Percentiles rank a stretch among this genome's conserved stretches.
Evolutionary conservation across 2,888 invertebrate species (phyloP).

Genomic region (Luffia ferchaultella): DNA sequence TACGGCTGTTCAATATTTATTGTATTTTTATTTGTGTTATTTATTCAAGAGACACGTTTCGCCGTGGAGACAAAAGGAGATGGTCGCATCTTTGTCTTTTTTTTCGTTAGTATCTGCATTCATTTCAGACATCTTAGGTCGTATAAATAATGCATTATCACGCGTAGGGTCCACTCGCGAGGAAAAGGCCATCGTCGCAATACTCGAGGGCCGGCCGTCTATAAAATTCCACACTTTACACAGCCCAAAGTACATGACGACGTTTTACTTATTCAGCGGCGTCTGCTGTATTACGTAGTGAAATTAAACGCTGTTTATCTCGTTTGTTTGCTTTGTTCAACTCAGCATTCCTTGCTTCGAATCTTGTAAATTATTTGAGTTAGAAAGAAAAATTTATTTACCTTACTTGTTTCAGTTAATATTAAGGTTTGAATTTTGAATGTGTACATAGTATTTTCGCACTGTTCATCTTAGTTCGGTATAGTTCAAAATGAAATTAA

Average conservation of each 20-base stretch:
- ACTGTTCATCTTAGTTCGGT: too few relatives aligned
- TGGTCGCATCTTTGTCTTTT: slow-evolving; percentile 35
- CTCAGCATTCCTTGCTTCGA: too few relatives aligned
- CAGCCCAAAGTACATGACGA: neutral
- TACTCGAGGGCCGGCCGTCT: too few relatives aligned
- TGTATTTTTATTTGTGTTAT: slow-evolving; percentile 59
- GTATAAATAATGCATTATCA: slow-evolving; percentile 65
- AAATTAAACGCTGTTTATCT: too few relatives aligned
- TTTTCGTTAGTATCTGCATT: slow-evolving; percentile 59
- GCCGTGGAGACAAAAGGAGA: slow-evolving; percentile 46
- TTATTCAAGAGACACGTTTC: slow-evolving; percentile 56
- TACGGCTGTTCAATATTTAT: slow-evolving; percentile 60
- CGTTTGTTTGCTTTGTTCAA: too few relatives aligned
- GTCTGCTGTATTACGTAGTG: too few relatives aligned
- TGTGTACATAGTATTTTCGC: too few relatives aligned
- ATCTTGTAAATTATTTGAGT: too few relatives aligned
- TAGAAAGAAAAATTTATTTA: too few relatives aligned
- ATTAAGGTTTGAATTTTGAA: too few relatives aligned
- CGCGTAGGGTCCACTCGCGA: slow-evolving; percentile 35
- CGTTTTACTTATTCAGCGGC: neutral
- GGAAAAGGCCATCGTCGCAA: neutral
- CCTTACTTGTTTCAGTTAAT: too few relatives aligned
- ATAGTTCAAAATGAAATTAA: too few relatives aligned
- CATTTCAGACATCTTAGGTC: slow-evolving; percentile 55
- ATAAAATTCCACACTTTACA: neutral